These are phyloP conservation scores for Smutsia gigantea DNA, from an alignment of 2,797 vertebrate genomes.

Conservation along the genomic window DNA sequence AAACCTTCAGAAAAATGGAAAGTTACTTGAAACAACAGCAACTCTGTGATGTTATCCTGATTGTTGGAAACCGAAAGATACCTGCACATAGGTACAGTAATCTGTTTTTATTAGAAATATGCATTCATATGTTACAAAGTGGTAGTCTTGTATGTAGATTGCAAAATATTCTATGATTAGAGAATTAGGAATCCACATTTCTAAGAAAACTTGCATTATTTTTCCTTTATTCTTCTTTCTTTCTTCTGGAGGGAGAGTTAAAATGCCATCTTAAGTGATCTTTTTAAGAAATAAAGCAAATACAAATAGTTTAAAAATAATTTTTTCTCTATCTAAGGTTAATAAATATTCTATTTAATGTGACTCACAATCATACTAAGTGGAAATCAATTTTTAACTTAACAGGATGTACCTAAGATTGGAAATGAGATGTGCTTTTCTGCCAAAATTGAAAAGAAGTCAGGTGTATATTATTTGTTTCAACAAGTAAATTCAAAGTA, in stretches of 20 bases:
- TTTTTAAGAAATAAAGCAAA: not conserved
- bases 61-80: conserved; percentile 89
- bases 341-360: not conserved
- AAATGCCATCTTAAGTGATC: not conserved
- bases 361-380: not conserved
- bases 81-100: conserved; percentile 88
- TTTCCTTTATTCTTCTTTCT: not conserved
- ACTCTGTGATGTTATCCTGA: conserved; percentile 89
- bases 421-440: not conserved
- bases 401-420: not conserved
- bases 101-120: not conserved
- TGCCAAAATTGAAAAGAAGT: not conserved
- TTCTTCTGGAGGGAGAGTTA: not conserved
- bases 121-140: not conserved
- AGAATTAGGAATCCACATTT: not conserved
- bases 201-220: not conserved
- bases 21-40: conserved; percentile 89
- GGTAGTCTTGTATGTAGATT: not conserved
- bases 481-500: not conserved
- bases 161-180: not conserved
- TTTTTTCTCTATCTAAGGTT: not conserved
- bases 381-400: not conserved
- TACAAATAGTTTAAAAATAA: not conserved
- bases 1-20: conserved; percentile 90
- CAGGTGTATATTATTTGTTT: not conserved